Conservation (phyloP, 2,113 vertebrate genomes). For the Thinocorus orbignyianus region DNA sequence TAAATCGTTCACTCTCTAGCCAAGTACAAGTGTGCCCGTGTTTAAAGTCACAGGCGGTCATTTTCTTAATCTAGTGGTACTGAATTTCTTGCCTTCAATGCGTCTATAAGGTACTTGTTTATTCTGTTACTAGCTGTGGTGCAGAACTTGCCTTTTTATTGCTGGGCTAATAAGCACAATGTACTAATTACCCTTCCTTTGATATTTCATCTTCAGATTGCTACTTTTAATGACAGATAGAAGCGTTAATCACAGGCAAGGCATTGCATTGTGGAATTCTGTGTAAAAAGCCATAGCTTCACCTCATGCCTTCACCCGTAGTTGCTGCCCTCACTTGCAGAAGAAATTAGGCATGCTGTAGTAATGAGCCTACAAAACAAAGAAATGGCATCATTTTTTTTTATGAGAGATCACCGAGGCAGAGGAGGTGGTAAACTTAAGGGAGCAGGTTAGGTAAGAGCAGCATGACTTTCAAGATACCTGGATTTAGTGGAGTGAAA, state of each 20-base stretch:
- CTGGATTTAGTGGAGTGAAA: slow-evolving; percentile 37
- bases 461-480: neutral
- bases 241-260: neutral
- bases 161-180: neutral
- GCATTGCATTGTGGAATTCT: slow-evolving; percentile 2
- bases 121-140: slow-evolving; percentile 42
- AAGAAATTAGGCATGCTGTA: slow-evolving; percentile 24
- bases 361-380: slow-evolving; percentile 42
- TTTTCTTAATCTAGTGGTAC: slow-evolving; percentile 49
- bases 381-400: neutral
- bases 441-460: slow-evolving; percentile 12
- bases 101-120: slow-evolving; percentile 61
- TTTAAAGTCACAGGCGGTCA: slow-evolving; percentile 62
- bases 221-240: neutral
- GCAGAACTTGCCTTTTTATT: slow-evolving; percentile 67
- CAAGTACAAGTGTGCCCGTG: slow-evolving; percentile 40
- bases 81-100: slow-evolving; percentile 64
- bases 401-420: neutral
- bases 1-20: slow-evolving; percentile 29
- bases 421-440: slow-evolving; percentile 59
- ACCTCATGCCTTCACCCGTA: neutral
- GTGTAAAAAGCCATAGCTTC: slow-evolving; percentile 33
- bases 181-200: neutral
- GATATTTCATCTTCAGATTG: neutral
- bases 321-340: slow-evolving; percentile 38